Conservation (phyloP, 2,888 invertebrate genomes). For the Rhaphigaster nebulosa region DNA sequence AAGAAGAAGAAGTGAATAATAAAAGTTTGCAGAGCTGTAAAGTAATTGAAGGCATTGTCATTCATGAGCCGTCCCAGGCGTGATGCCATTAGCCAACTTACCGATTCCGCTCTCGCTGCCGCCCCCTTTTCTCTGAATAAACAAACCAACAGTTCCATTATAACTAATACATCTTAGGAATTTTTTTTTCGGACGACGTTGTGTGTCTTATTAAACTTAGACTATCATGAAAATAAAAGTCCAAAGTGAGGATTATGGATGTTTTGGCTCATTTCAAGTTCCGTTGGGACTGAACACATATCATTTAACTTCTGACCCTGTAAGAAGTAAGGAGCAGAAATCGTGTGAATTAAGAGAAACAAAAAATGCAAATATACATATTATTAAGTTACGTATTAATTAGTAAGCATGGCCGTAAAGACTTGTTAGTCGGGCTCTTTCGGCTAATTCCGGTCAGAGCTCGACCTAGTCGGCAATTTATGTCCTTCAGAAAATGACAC, state of each 20-base stretch:
- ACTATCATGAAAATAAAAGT: not conserved
- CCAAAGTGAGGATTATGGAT: not conserved
- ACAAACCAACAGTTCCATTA: slow-evolving; percentile 13
- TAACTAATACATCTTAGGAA: not conserved
- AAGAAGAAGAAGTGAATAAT: slow-evolving; percentile 29
- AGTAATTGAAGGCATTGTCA: slow-evolving; percentile 49
- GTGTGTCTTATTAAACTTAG: not conserved
- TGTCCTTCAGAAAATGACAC: too few relatives aligned
- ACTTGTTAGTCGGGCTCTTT: too few relatives aligned
- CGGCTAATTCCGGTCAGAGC: too few relatives aligned
- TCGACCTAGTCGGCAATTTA: too few relatives aligned
- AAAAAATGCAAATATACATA: too few relatives aligned
- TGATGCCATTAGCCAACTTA: slow-evolving; percentile 36
- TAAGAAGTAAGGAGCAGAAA: too few relatives aligned
- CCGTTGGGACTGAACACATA: too few relatives aligned
- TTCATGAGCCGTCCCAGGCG: not conserved
- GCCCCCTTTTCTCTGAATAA: not conserved
- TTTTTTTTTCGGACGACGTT: not conserved
- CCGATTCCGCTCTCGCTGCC: not conserved
- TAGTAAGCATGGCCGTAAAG: too few relatives aligned
- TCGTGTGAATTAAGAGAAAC: too few relatives aligned
- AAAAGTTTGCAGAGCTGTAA: slow-evolving; percentile 7
- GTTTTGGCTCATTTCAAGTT: not conserved
- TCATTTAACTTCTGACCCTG: not conserved
- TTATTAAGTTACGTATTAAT: too few relatives aligned